Conservation (phyloP, 2,888 invertebrate species). For the Abscondita cerata region DNA sequence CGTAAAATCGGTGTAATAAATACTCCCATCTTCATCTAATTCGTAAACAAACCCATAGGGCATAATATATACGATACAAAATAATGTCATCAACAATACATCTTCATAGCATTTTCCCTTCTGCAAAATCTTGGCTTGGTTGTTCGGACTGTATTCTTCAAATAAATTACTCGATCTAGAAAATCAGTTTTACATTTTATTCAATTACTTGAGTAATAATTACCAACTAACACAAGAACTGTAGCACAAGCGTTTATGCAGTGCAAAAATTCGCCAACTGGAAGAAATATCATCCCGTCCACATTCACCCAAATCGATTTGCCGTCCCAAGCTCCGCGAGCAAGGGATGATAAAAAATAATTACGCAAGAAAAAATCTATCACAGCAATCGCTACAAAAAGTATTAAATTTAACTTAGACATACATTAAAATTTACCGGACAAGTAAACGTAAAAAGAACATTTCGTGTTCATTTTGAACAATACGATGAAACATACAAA, state of each 20-base stretch:
- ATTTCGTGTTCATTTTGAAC: conserved; percentile 11
- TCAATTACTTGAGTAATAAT: neutral
- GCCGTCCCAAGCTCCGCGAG: conserved; percentile 14
- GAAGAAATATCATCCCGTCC: conserved; percentile 20
- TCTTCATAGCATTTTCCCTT: conserved; percentile 8
- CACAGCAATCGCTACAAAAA: conserved; percentile 16
- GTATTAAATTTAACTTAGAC: neutral
- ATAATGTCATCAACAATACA: conserved; percentile 1
- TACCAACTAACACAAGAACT: conserved; percentile 35
- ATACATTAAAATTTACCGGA: conserved; percentile 15
- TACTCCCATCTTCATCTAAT: neutral
- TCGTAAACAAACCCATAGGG: conserved; percentile 27
- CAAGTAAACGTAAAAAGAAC: conserved; percentile 29
- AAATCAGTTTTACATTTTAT: neutral
- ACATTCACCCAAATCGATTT: neutral
- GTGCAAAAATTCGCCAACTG: conserved; percentile 25
- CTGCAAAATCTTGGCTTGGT: conserved; percentile 21
- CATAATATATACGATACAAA: conserved; percentile 11
- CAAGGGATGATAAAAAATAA: conserved; percentile 19
- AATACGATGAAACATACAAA: conserved; percentile 19
- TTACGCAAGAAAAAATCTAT: conserved; percentile 13
- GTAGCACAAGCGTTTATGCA: conserved; percentile 28
- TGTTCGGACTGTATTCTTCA: conserved; percentile 10
- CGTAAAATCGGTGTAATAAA: conserved; percentile 14
- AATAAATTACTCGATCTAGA: conserved; percentile 25